A percentile compares a stretch with the other conserved stretches of the same genome.
Evolutionary conservation across 2,113 vertebrate genomes (phyloP).

Genomic region (Caranx ignobilis): DNA sequence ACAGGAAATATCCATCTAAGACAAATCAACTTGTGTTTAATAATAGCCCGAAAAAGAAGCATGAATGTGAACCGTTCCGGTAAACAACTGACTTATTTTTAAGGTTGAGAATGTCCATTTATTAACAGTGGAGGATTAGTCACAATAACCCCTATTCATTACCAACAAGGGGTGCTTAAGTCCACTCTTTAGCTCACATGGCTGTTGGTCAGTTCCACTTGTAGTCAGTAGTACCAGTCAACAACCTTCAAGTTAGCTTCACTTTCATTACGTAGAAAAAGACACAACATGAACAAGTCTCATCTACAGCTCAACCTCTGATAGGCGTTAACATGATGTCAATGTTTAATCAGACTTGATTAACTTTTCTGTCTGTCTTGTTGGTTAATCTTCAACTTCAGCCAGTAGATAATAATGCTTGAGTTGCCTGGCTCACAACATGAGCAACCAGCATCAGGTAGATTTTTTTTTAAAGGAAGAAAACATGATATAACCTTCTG

Average conservation of each 20-base stretch:
- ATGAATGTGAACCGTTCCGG: neutral
- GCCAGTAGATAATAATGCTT: neutral
- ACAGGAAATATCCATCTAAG: conserved; percentile 43
- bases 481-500: too few species aligned
- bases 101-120: neutral
- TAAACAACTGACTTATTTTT: neutral
- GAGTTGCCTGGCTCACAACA: neutral
- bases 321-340: neutral
- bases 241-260: neutral
- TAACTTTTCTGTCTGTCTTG: neutral
- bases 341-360: conserved; percentile 1
- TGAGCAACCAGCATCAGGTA: neutral
- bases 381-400: conserved; percentile 19
- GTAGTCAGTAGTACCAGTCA: neutral
- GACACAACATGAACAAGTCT: neutral
- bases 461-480: neutral
- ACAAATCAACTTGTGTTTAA: neutral
- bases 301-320: too few species aligned
- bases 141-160: conserved; percentile 21
- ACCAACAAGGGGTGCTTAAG: neutral
- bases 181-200: neutral
- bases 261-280: neutral
- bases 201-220: neutral
- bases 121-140: neutral
- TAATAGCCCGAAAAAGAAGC: neutral